A percentile compares a stretch with the other conserved stretches of the same genome.
Evolutionary conservation across 2,797 vertebrate species (phyloP).

Genomic region (Podargus strigoides): DNA sequence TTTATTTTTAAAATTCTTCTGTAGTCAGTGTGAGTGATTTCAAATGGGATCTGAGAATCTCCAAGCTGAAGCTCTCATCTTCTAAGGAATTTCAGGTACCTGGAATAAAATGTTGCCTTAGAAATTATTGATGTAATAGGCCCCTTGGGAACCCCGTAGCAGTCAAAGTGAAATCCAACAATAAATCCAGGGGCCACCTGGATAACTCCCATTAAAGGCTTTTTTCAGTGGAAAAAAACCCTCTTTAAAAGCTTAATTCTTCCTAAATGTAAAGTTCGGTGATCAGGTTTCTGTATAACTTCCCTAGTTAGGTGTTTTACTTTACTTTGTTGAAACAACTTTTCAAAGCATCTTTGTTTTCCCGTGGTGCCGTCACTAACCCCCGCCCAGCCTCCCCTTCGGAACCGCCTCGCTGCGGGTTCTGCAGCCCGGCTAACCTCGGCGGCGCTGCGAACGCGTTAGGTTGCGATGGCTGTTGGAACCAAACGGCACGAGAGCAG

Average conservation of each 20-base stretch:
- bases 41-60: constrained; percentile 62
- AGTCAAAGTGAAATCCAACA: constrained; percentile 75
- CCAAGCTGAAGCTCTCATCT: constrained; percentile 69
- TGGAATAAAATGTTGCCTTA: constrained; percentile 77
- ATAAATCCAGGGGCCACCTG: constrained; percentile 79
- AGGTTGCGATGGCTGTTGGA: background rate
- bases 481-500: background rate
- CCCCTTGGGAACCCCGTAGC: constrained; percentile 69
- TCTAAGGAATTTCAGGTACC: constrained; percentile 74
- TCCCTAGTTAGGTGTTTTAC: constrained; percentile 32
- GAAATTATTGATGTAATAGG: constrained; percentile 77
- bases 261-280: constrained; percentile 66
- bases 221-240: constrained; percentile 64
- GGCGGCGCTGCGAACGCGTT: background rate
- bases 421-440: background rate
- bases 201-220: constrained; percentile 68
- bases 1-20: constrained; percentile 31
- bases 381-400: too few relatives aligned
- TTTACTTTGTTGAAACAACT: constrained; percentile 52
- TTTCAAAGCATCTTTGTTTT: constrained; percentile 29
- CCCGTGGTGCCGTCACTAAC: background rate
- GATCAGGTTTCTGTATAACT: constrained; percentile 51
- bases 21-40: constrained; percentile 54
- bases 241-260: constrained; percentile 76
- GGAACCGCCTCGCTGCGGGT: background rate